These are phyloP conservation scores for Pyrrhosoma nymphula DNA, from an alignment of 2,888 invertebrate species.

Conservation along the genomic window DNA sequence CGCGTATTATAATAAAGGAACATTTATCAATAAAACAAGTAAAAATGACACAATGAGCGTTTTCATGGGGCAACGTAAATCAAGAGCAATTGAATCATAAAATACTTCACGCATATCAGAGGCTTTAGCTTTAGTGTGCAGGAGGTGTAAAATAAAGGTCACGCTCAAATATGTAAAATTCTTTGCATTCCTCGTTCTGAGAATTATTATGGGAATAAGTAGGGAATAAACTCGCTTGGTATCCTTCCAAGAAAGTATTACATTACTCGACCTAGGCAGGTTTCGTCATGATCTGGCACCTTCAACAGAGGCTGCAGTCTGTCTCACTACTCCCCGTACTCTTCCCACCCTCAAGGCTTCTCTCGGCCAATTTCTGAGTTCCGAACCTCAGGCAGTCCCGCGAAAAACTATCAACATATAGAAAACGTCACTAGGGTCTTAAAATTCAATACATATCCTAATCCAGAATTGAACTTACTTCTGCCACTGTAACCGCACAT, in stretches of 20 bases:
- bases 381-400: neutral
- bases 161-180: neutral
- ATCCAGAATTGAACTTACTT: too few species aligned
- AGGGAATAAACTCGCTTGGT: neutral
- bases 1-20: too few species aligned
- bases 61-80: too few species aligned
- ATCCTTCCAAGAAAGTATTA: neutral
- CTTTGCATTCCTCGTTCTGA: neutral
- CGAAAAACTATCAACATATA: neutral
- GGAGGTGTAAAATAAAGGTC: too few species aligned
- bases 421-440: neutral
- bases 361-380: neutral
- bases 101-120: too few species aligned
- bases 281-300: neutral
- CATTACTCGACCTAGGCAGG: neutral
- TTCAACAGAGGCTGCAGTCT: neutral
- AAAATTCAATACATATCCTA: neutral
- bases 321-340: neutral
- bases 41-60: too few species aligned
- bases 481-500: too few species aligned
- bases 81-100: too few species aligned
- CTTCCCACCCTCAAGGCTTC: neutral
- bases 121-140: too few species aligned
- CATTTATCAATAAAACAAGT: too few species aligned
- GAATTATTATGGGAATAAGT: neutral